Base-by-base conservation (phyloP, 1,140 invertebrate species). In the Harpegnathos saltator region DNA sequence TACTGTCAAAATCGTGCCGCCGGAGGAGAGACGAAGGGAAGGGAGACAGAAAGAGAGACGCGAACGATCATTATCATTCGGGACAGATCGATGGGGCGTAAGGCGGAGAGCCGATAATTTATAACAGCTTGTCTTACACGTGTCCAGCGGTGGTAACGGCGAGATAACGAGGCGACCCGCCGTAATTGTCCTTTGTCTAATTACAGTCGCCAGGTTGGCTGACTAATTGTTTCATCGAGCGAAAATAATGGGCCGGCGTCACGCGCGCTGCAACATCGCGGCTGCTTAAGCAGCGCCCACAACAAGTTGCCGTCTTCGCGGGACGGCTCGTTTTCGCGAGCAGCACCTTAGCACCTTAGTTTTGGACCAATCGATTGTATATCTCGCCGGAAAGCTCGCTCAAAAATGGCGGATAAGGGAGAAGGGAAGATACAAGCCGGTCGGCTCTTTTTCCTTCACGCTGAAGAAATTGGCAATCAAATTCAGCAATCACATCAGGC, bases 151-250 rank as follows among this genome's bases (percentile, higher is more conserved):
- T 61, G 38, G 50, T 75, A 83, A 69, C 74, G 48, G 52, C 50
- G 63, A 82, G 84, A 88, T 86, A 89, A 86, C 87, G 81, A 84
- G 75, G 75, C 82, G 81, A 87, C 38, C 75, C 65, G 62, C 58
- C 50, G 75, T 89, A 89, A 89, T 89, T 88, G 84, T 88, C 80
- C 84, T 83, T 88, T 89, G 87, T 86, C 81, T 89, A 88, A 89
- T 89, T 89, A 88, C 73, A 85, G 84, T 77, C 66, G 77, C 58
- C 71, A 54, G 62, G 52, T 63, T 44, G 24, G 72, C 69, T 86
- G 88, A 83, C 89, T 90, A 90, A 90, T 90, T 90, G 89, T 90
- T 90, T 90, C 89, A 87, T 90, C 87, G 82, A 81, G 73, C 65
- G 83, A 85, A 83, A 89, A 90, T 90, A 90, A 90, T 90, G 87